These are phyloP conservation scores for Patella pellucida DNA, from an alignment of 2,888 invertebrate species.

Conservation along the genomic window DNA sequence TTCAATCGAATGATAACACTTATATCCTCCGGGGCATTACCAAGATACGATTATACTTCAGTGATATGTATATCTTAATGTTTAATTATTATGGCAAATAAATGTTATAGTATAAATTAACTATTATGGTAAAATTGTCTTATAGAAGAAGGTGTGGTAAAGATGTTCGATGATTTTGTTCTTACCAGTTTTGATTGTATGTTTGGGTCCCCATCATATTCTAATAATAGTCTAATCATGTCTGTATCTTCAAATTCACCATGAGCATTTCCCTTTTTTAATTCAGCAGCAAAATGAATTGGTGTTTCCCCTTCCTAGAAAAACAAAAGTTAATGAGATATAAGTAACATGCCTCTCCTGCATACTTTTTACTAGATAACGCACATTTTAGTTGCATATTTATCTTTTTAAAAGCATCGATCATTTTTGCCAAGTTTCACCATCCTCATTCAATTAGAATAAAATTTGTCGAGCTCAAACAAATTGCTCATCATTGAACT, in stretches of 20 bases:
- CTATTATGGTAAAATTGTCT: neutral
- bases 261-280: slow-evolving; percentile 85
- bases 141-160: neutral
- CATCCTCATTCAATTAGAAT: too few species aligned
- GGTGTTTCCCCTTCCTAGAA: slow-evolving; percentile 88
- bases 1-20: too few species aligned
- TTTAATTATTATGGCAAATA: too few species aligned
- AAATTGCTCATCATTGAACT: too few species aligned
- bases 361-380: too few species aligned
- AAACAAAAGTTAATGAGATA: neutral
- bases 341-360: neutral
- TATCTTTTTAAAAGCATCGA: too few species aligned
- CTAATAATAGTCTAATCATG: slow-evolving; percentile 88
- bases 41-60: too few species aligned
- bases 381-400: too few species aligned
- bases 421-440: too few species aligned
- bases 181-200: slow-evolving; percentile 81
- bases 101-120: neutral
- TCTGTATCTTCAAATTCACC: slow-evolving; percentile 82
- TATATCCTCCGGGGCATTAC: too few species aligned
- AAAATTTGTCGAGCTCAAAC: too few species aligned
- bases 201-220: slow-evolving; percentile 91
- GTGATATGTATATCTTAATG: too few species aligned
- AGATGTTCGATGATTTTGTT: neutral
- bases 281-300: slow-evolving; percentile 93